Evolutionary conservation across 2,888 invertebrate species (phyloP).

Genomic region (Tetheella fluctuosa): DNA sequence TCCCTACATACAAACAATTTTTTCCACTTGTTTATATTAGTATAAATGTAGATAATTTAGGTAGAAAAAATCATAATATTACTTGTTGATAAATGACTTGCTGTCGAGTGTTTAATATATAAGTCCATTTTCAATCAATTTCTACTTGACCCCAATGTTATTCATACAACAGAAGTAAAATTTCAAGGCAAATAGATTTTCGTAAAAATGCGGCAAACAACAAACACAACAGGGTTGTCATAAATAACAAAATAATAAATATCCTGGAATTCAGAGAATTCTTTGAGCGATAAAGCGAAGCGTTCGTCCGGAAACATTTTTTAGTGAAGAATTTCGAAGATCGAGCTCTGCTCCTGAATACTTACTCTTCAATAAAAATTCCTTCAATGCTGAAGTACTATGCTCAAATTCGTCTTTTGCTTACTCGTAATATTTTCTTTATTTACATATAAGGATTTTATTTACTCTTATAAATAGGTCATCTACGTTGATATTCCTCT

Average conservation of each 20-base stretch:
- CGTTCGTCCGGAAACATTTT: constrained; percentile 5
- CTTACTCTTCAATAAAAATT: constrained; percentile 9
- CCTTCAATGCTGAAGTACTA: background rate
- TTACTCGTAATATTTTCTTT: too few relatives aligned
- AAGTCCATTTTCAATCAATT: too few relatives aligned
- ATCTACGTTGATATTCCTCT: too few relatives aligned
- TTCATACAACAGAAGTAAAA: background rate
- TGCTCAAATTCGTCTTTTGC: background rate
- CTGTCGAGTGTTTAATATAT: too few relatives aligned
- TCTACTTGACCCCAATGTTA: background rate
- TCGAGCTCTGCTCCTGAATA: background rate
- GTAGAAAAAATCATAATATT: too few relatives aligned
- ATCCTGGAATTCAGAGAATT: background rate
- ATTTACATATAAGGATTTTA: too few relatives aligned
- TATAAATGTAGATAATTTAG: too few relatives aligned
- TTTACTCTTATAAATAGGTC: too few relatives aligned
- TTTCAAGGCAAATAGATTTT: background rate
- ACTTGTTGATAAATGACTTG: too few relatives aligned
- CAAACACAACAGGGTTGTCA: background rate
- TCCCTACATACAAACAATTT: too few relatives aligned
- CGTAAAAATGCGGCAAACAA: background rate
- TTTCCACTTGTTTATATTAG: too few relatives aligned
- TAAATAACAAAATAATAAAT: background rate
- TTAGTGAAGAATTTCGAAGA: constrained; percentile 9
- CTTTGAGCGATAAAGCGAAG: background rate